Base-by-base conservation (phyloP, 2,113 vertebrate species). In the Amphiprion ocellaris region DNA sequence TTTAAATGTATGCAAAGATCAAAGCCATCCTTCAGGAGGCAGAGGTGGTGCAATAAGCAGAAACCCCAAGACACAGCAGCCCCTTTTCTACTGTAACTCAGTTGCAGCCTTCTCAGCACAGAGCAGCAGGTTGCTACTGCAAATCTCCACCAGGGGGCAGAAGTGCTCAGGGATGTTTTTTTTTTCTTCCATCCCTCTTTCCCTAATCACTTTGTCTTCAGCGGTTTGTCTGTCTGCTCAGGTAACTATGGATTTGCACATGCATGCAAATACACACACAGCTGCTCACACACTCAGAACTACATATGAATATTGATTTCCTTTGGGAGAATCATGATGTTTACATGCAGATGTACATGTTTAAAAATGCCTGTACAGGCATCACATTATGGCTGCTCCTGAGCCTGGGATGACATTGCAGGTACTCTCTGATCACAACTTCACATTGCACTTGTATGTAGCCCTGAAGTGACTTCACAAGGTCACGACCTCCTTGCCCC, bases 101-200 rank as follows among this genome's bases (percentile, higher is more conserved):
- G 47, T 30, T 44, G 28, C 61, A 78, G 47, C 59, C 55, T 50
- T 23, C 56, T 49, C 17, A 8, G 4, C 50, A 47, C 37, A 15
- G 19, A 26, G n/a, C 65, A 64, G 62, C 33, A n/a, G 37, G 70
- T 21, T 77, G 70, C 37, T 82, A 12, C 82, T 56, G 56, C 66
- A 74, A 81, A 85, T 26, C 12, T 54, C 92, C 94, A 93, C 90
- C 85, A 95, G 94, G 92, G 94, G 94, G 93, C 94, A 95, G 90
- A 77, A 94, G 92, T 92, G 92, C 79, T 93, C 85, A 87, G 84
- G 73, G 86, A 69, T 81, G 65, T 52, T 50, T 67, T 77, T 83
- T 63, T 49, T 41, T 49, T 47, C 39, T 8, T 33, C 39, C n/a
- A 4, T 10, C 23, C 30, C 24, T 63, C n/a, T 46, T 55, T 72